phyloP scores from a whole-genome alignment of 1,140 invertebrate genomes.

The Paralvinella palmiformis region DNA sequence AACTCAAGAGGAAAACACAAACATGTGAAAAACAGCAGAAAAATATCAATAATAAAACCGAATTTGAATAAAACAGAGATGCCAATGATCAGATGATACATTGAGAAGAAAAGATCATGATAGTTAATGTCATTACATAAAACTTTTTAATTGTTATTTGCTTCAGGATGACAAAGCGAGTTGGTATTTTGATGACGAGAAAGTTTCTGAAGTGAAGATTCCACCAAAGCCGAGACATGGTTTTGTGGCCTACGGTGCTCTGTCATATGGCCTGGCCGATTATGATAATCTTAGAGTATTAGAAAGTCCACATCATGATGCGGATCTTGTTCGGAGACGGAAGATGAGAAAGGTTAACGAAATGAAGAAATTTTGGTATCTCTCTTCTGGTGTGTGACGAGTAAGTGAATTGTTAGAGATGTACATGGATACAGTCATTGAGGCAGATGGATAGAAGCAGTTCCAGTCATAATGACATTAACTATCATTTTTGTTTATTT shows the following conservation, averaged over 20 bases:
- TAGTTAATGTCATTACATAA: background rate
- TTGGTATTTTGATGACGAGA: background rate
- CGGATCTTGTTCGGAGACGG: too few relatives aligned
- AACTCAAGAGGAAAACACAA: too few relatives aligned
- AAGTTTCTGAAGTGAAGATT: constrained; percentile 2
- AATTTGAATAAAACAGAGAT: background rate
- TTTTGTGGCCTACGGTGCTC: constrained; percentile 34
- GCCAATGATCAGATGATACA: background rate
- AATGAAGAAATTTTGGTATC: too few relatives aligned
- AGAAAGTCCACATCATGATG: too few relatives aligned
- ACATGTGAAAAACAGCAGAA: too few relatives aligned
- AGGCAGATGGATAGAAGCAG: too few relatives aligned
- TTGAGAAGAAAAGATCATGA: background rate
- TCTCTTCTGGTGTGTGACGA: too few relatives aligned
- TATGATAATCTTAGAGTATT: constrained; percentile 40
- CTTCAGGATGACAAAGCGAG: background rate
- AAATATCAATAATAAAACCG: background rate
- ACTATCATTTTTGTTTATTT: too few relatives aligned
- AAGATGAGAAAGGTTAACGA: too few relatives aligned
- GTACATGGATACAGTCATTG: too few relatives aligned
- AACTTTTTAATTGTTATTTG: background rate
- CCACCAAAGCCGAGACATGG: constrained; percentile 15
- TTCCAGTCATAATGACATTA: too few relatives aligned
- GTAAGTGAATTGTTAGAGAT: too few relatives aligned
- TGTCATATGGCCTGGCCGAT: constrained; percentile 35